A percentile compares a stretch with the other conserved stretches of the same genome.
Evolutionary conservation across 2,888 invertebrate genomes (phyloP).

Genomic region (Phengaris arion): DNA sequence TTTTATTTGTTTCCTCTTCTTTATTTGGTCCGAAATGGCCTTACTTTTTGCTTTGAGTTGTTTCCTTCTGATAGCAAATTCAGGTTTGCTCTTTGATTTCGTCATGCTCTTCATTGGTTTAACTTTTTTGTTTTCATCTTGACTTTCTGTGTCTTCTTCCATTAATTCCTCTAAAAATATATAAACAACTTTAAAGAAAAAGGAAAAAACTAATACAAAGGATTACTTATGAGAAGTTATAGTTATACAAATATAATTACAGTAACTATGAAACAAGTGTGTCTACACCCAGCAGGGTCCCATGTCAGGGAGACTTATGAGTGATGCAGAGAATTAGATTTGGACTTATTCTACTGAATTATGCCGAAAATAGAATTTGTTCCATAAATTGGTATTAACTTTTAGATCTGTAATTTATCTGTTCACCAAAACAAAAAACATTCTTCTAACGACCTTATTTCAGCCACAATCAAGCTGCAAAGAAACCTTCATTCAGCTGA

Average conservation of each 20-base stretch:
- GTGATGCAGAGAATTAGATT: too few relatives aligned
- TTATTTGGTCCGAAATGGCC: slow-evolving; percentile 70
- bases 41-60: slow-evolving; percentile 72
- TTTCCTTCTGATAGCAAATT: slow-evolving; percentile 71
- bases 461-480: too few relatives aligned
- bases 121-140: slow-evolving; percentile 42
- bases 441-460: too few relatives aligned
- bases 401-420: too few relatives aligned
- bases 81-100: slow-evolving; percentile 59
- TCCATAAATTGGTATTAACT: too few relatives aligned
- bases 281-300: too few relatives aligned
- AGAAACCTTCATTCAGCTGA: too few relatives aligned
- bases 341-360: too few relatives aligned
- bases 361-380: too few relatives aligned
- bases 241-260: not conserved
- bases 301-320: too few relatives aligned
- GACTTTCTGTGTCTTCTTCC: slow-evolving; percentile 46
- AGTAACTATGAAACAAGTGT: too few relatives aligned
- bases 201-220: not conserved
- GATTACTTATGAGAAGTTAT: not conserved
- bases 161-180: slow-evolving; percentile 58
- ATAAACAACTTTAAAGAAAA: slow-evolving; percentile 17
- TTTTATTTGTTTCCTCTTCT: slow-evolving; percentile 66
- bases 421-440: too few relatives aligned
- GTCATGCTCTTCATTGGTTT: slow-evolving; percentile 53